These are phyloP conservation scores for Troglohyphantes excavatus DNA, from an alignment of 2,888 invertebrate species.

Conservation along the genomic window DNA sequence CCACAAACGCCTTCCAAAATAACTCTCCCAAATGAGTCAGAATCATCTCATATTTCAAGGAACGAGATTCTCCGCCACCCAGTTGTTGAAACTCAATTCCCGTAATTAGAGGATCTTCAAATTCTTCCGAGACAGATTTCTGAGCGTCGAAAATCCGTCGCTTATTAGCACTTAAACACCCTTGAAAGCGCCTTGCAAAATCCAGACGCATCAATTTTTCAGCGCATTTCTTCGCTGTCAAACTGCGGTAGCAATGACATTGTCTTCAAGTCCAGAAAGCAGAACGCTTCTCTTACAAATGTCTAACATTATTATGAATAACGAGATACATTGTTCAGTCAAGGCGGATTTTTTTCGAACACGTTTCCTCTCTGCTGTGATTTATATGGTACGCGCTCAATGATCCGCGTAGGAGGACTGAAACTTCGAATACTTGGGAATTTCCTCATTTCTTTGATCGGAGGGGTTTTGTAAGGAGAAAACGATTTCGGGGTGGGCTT, in stretches of 20 bases:
- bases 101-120: conserved; percentile 28
- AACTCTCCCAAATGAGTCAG: background rate
- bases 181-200: background rate
- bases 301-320: conserved; percentile 69
- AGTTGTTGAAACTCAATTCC: conserved; percentile 20
- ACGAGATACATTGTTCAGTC: conserved; percentile 65
- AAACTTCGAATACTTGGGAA: conserved; percentile 34
- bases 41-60: background rate
- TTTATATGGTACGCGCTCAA: conserved; percentile 67
- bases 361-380: conserved; percentile 33
- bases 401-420: conserved; percentile 50
- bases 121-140: background rate
- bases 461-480: background rate
- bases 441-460: conserved; percentile 43
- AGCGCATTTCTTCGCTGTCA: conserved; percentile 53
- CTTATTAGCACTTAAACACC: conserved; percentile 40
- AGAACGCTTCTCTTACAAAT: conserved; percentile 54
- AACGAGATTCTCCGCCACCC: background rate
- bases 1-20: background rate
- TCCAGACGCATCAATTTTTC: conserved; percentile 19
- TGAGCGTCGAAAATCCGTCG: background rate
- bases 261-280: conserved; percentile 61
- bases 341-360: conserved; percentile 28
- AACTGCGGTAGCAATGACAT: conserved; percentile 40
- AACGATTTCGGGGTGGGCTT: conserved; percentile 41